Evolutionary conservation across 1,140 invertebrate genomes (phyloP), one percentile per base, ranked within the genome.

Genomic region (Nymphalis io): DNA sequence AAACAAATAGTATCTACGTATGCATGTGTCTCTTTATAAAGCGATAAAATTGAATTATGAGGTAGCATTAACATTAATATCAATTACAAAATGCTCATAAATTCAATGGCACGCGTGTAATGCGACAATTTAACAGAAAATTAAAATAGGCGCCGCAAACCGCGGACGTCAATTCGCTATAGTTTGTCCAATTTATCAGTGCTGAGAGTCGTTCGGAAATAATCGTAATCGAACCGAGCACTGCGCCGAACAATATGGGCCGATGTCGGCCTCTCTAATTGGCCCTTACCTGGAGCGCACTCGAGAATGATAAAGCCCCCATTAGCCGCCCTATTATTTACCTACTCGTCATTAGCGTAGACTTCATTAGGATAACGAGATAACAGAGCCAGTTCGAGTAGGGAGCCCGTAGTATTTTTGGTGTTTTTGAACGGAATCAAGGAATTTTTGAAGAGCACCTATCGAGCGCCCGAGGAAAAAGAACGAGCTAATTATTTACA

Each of bases 341-440:
- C 89, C 88, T 91, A 91, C 89, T 91, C 89, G 86, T 90, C 88
- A 91, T 91, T 91, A 91, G 87, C 87, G 88, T 91, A 90, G 88
- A 89, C 88, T 91, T 91, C 88, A 91, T 91, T 91, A 91, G 89
- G 89, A 88, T 90, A 91, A 91, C 89, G 88, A 91, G 89, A 91
- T 91, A 91, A 91, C 89, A 85, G 87, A 88, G 84, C 85, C 79
- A 78, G 78, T 81, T 88, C 79, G 82, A 87, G 85, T 83, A 69
- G 76, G 75, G 76, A 76, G 66, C 68, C 76, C 70, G 33, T 64
- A 64, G 77, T 79, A 82, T 84, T 88, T 88, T 87, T 83, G 86
- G 86, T 80, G 83, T 85, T 88, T 89, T 81, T 84, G 72, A 87
- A 82, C 78, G 75, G 72, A 79, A 79, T 84, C 85, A 77, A 76